Percentiles rank a stretch among this genome's conserved stretches.
Evolutionary conservation across 2,888 invertebrate genomes (phyloP).

Genomic region (Polyploca ridens): DNA sequence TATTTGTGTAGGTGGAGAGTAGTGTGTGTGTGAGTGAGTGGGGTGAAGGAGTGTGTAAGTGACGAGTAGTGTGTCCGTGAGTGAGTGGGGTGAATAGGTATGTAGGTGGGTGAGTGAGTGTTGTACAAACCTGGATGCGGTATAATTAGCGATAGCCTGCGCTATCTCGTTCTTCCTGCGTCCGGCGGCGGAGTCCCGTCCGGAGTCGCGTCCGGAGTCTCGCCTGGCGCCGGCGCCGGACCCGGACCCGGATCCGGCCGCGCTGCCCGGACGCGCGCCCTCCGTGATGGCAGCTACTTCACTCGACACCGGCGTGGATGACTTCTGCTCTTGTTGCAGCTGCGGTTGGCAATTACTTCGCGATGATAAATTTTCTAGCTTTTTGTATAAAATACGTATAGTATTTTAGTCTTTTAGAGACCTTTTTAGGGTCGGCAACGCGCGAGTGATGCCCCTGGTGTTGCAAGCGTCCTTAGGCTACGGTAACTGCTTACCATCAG

Average conservation of each 20-base stretch:
- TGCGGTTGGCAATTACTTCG: no score
- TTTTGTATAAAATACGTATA: no score
- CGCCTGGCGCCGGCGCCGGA: slow-evolving; percentile 49
- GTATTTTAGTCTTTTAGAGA: no score
- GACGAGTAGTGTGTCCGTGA: no score
- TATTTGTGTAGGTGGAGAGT: neutral
- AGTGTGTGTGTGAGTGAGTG: no score
- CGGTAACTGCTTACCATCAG: no score
- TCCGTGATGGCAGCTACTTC: slow-evolving; percentile 77
- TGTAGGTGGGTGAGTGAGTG: neutral
- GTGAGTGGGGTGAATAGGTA: neutral
- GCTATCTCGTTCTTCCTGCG: slow-evolving; percentile 95
- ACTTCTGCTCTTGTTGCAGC: slow-evolving; percentile 63
- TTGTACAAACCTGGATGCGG: slow-evolving; percentile 86
- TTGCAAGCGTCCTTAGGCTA: no score
- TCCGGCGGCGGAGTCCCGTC: slow-evolving; percentile 69
- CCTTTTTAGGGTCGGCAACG: no score
- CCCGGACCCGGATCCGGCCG: slow-evolving; percentile 37
- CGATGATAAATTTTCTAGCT: no score
- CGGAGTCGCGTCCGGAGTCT: slow-evolving; percentile 58
- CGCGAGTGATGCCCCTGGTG: no score
- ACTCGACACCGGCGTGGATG: slow-evolving; percentile 72
- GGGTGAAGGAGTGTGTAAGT: neutral
- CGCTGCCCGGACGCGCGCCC: slow-evolving; percentile 21
- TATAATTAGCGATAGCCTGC: slow-evolving; percentile 96